These are phyloP conservation scores for Sarcophaga caerulescens DNA, from an alignment of 2,888 invertebrate species.

Conservation along the genomic window DNA sequence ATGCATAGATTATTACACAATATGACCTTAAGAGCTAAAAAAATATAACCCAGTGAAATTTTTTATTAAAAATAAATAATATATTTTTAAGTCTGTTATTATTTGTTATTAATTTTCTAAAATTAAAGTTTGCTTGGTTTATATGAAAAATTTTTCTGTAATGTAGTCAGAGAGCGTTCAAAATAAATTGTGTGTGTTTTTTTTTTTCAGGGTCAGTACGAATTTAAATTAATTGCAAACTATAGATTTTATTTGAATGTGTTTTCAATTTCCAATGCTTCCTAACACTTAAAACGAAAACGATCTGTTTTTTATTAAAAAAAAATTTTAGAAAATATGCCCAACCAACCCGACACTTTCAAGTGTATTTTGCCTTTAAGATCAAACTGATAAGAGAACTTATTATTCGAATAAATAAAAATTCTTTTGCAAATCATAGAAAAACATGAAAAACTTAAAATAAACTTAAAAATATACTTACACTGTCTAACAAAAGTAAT, in stretches of 20 bases:
- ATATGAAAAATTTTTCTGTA: not conserved
- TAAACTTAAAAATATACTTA: conserved; percentile 42
- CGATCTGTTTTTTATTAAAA: conserved; percentile 50
- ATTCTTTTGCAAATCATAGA: conserved; percentile 50
- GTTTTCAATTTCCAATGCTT: not conserved
- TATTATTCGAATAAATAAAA: not conserved
- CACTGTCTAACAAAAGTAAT: not conserved
- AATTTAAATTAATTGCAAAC: conserved; percentile 46
- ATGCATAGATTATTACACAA: not conserved
- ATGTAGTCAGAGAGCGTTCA: not conserved
- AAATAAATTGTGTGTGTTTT: conserved; percentile 9
- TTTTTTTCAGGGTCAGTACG: conserved; percentile 66
- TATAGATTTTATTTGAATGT: conserved; percentile 27
- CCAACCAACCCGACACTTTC: conserved; percentile 19
- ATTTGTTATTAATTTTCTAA: not conserved
- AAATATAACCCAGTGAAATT: not conserved
- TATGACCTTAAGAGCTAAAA: conserved; percentile 8
- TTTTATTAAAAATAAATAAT: not conserved
- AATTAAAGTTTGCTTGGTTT: not conserved
- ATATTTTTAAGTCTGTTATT: not conserved
- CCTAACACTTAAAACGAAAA: conserved; percentile 51
- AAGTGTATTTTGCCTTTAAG: conserved; percentile 38
- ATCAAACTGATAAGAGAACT: conserved; percentile 2
- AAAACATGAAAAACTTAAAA: conserved; percentile 54
- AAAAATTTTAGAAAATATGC: conserved; percentile 12